phyloP scores from a whole-genome alignment of 2,888 invertebrate genomes.

The Torymus auratus region DNA sequence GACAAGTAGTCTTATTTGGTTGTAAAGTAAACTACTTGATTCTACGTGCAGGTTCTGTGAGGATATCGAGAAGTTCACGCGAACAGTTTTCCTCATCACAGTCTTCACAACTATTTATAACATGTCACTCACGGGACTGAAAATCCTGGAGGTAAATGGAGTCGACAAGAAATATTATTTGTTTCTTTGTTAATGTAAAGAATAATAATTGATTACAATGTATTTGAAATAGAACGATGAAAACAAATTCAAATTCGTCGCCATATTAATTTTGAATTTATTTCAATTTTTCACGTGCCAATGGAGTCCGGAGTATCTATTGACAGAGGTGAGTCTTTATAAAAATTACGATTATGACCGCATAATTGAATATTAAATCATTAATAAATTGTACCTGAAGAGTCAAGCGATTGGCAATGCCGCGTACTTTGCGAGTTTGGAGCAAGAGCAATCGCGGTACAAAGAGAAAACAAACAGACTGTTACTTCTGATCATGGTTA shows the following conservation, averaged over 20 bases:
- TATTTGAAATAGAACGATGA: background rate
- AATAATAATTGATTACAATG: no score
- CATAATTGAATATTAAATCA: background rate
- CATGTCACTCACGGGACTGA: conserved; percentile 1
- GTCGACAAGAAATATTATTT: no score
- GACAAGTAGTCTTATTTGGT: no score
- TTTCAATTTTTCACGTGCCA: conserved; percentile 39
- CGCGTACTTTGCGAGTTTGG: conserved; percentile 39
- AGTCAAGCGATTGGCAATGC: conserved; percentile 30
- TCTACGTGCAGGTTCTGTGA: conserved; percentile 10
- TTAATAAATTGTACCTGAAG: background rate
- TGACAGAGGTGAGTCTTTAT: conserved; percentile 33
- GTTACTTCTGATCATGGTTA: conserved; percentile 7
- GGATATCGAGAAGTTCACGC: conserved; percentile 7
- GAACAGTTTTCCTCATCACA: conserved; percentile 4
- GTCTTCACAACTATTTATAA: conserved; percentile 13
- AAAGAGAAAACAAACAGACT: background rate
- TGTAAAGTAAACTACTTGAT: no score
- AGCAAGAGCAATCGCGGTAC: background rate
- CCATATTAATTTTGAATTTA: background rate
- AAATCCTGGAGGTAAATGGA: background rate
- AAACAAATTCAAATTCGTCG: background rate
- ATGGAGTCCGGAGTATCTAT: conserved; percentile 44
- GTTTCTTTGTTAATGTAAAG: no score
- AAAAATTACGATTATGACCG: no score